Evolutionary conservation across 2,113 vertebrate species (phyloP), one percentile per base, ranked within the genome.

Genomic region (Actenoides hombroni): DNA sequence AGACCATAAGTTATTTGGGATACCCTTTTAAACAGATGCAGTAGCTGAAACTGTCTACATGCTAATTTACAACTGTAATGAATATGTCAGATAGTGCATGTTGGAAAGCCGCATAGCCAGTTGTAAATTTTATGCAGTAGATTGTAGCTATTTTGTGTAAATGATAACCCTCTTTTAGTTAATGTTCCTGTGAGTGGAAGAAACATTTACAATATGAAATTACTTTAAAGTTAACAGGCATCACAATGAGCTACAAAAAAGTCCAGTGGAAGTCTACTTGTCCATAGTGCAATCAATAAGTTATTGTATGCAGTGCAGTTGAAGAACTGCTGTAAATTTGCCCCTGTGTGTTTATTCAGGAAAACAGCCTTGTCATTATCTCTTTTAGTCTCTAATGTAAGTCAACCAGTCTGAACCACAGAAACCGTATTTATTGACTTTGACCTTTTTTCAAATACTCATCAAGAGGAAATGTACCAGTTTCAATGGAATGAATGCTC

Each of bases 401-500:
- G 20, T 75, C 39, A 91, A 5, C 9, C 4, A 80, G 40, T 65
- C 13, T 17, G 19, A 67, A 78, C 83, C 19, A 54, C 10, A 87
- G 42, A 82, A 78, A 20, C 1, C 8, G 2, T 48, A 2, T 46
- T 64, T 79, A 26, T 29, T 54, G 2, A 6, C 28, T 81, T 69
- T 69, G 40, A 67, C 67, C 46, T 84, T 59, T 35, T 86, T 40
- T 77, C 13, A 8, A 84, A 63, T 46, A 70, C 23, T 84, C 87
- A 17, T 25, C 13, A 39, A 23, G 6, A 51, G 18, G 26, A 80
- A 64, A 51, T 2, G 2, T 29, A 42, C 3, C 0, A 2, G 2
- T 68, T 90, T 79, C 35, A 54, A 11, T 5, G 5, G 35, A 68
- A 82, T 77, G 88, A 42, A 35, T 5, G 78, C 28, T 71, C 39